Evolutionary conservation across 2,797 vertebrate genomes (phyloP), one percentile per base, ranked within the genome.

Genomic region (Sebastes minor): DNA sequence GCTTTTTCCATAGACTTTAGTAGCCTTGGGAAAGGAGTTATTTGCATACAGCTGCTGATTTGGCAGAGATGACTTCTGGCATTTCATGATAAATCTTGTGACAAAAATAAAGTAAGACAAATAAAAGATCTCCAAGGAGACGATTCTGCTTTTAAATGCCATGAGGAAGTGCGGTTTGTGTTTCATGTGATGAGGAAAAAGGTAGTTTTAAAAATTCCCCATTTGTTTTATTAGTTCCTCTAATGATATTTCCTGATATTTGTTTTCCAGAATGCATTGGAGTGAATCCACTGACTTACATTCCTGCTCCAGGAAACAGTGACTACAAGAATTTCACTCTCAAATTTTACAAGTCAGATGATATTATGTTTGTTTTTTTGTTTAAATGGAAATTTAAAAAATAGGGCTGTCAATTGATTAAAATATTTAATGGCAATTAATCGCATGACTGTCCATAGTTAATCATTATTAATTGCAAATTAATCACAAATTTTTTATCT

Each of bases 251-350:
- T 83, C 83, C 56, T 66, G 30, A 20, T 76, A 23, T 38, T 22
- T 60, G 35, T 72, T 12, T n/a, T 70, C 22, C 92, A 99, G 97
- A 97, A 6, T 99, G 98, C 42, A 62, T 97, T 57, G 96, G 95
- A 16, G 84, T 97, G 74, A 94, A 97, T 57, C 97, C 97, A 0
- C 82, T 78, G 0, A 85, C 85, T 30, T 70, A 77, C 20, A 74
- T 64, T 7, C 74, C 83, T 0, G 66, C 76, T 71, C 56, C 85
- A 11, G 88, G 74, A 66, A 80, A 82, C 62, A 75, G 4, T 13
- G 90, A 90, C 92, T 96, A 96, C 94, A 97, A 60, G 94, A 98
- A 98, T 92, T 94, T 99, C 91, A 97, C 96, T 3, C 94, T 99
- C 82, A 94, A 97, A 66, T 97, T 99, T 87, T 95, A 98, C 95